Conservation (phyloP, 1,140 invertebrate genomes). For the Drosophila arizonae region DNA sequence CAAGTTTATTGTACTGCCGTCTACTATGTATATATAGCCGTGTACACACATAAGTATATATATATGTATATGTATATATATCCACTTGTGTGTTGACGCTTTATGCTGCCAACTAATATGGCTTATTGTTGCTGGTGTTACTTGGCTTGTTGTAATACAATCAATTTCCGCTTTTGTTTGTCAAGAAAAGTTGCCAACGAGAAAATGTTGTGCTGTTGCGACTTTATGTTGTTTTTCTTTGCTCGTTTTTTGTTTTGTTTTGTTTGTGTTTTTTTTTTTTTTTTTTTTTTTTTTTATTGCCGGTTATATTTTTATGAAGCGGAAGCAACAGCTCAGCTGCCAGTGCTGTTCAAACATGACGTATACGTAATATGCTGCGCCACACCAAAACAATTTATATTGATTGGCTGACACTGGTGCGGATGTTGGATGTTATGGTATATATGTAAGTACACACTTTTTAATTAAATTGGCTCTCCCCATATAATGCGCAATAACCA, state of each 20-base stretch:
- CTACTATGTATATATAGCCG: conserved; percentile 10
- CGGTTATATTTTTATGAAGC: conserved; percentile 49
- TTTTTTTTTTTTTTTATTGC: conserved; percentile 34
- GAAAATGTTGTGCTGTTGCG: conserved; percentile 49
- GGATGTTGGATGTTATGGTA: conserved; percentile 20
- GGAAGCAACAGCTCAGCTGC: conserved; percentile 75
- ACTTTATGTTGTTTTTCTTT: conserved; percentile 35
- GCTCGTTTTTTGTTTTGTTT: conserved; percentile 16
- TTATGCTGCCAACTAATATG: conserved; percentile 54
- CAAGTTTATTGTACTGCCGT: conserved; percentile 66
- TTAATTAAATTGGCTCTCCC: conserved; percentile 45
- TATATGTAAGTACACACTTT: conserved; percentile 37
- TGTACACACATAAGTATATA: conserved; percentile 4
- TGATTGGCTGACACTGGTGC: conserved; percentile 36
- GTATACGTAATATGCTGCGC: conserved; percentile 58
- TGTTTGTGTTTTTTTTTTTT: conserved; percentile 24
- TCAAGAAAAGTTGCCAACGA: conserved; percentile 62
- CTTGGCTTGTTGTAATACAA: conserved; percentile 64
- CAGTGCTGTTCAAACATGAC: conserved; percentile 53
- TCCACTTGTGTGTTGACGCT: conserved; percentile 26
- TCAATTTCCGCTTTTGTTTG: conserved; percentile 80
- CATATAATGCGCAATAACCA: conserved; percentile 47
- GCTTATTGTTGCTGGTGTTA: conserved; percentile 28
- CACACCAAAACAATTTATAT: conserved; percentile 32
- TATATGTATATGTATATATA: not conserved